phyloP scores from a whole-genome alignment of 2,797 vertebrate species.

The Catostomus latipinnis region DNA sequence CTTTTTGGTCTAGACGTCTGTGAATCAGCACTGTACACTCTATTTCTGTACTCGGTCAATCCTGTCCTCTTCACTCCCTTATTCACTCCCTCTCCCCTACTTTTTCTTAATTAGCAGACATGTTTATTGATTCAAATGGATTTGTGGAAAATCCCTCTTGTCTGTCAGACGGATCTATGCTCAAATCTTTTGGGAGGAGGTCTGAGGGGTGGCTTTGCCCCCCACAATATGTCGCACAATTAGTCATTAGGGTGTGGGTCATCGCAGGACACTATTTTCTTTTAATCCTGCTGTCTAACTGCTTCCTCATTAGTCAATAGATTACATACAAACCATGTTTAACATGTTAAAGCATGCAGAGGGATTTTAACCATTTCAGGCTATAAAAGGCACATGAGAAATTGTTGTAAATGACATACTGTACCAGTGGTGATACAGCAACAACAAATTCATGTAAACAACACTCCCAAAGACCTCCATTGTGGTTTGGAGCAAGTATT shows the following conservation, averaged over 20 bases:
- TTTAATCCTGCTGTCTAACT: background rate
- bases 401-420: background rate
- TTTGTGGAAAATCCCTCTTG: slow-evolving; percentile 73
- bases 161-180: slow-evolving; percentile 77
- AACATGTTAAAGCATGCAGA: background rate
- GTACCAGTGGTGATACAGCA: background rate
- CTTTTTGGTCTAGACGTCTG: slow-evolving; percentile 67
- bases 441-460: background rate
- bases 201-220: slow-evolving; percentile 12
- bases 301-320: slow-evolving; percentile 8
- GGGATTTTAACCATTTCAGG: background rate
- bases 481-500: too few species aligned
- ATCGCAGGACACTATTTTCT: slow-evolving; percentile 54
- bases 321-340: background rate
- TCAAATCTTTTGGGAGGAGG: slow-evolving; percentile 65
- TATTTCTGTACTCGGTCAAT: slow-evolving; percentile 38
- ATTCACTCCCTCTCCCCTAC: slow-evolving; percentile 14
- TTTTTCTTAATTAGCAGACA: slow-evolving; percentile 77
- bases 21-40: slow-evolving; percentile 64
- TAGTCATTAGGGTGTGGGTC: slow-evolving; percentile 42
- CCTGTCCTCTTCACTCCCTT: background rate
- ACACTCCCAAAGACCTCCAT: background rate
- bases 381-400: background rate
- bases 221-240: slow-evolving; percentile 40
- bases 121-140: slow-evolving; percentile 79